Evolutionary conservation across 2,797 vertebrate species (phyloP).

Genomic region (Malacoraja senta): DNA sequence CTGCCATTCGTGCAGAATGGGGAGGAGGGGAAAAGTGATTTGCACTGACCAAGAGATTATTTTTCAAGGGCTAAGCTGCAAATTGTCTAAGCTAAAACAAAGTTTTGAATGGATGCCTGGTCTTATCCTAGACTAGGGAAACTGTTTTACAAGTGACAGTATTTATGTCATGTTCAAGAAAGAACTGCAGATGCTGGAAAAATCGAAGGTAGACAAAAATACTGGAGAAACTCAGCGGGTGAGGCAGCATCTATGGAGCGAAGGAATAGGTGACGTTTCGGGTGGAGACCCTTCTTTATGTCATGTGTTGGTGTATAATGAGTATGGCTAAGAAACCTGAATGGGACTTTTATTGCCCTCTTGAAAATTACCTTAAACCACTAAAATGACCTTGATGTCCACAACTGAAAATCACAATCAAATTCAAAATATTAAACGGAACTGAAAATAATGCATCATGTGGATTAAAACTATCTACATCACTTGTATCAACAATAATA

Average conservation of each 20-base stretch:
- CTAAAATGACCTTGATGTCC: background rate
- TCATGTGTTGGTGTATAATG: background rate
- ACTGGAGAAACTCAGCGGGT: no score
- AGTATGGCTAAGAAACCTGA: background rate
- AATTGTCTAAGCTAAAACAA: background rate
- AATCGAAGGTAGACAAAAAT: no score
- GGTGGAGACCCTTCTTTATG: no score
- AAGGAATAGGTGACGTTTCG: no score
- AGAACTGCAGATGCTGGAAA: no score
- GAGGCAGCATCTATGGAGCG: no score
- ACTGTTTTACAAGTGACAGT: background rate
- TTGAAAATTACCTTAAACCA: background rate
- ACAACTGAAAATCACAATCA: background rate
- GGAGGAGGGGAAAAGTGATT: background rate
- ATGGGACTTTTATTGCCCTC: background rate
- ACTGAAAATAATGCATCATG: background rate
- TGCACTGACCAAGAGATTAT: background rate
- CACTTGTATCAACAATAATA: background rate
- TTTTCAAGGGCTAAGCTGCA: no score
- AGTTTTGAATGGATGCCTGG: background rate
- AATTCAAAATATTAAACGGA: background rate
- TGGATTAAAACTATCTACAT: background rate
- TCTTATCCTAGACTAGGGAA: background rate
- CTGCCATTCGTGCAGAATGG: background rate
- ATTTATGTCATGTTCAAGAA: background rate